Evolutionary conservation across 1,140 invertebrate species (phyloP).

Genomic region (Pseudomyrmex sp.): DNA sequence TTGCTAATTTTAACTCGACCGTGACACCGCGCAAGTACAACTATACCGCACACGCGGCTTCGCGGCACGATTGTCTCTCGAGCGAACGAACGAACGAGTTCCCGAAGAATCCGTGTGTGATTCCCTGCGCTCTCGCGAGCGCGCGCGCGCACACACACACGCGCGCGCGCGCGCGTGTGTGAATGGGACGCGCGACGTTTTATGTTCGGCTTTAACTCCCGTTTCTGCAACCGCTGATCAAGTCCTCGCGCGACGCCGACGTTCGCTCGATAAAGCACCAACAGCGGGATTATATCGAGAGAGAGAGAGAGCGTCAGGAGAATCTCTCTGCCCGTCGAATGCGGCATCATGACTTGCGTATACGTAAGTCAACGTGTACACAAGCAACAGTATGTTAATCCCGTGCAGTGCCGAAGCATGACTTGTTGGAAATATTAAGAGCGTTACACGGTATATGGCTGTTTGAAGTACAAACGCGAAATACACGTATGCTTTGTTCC

Average conservation of each 20-base stretch:
- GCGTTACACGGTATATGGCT: background rate
- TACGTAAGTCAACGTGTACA: background rate
- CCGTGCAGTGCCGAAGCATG: slow-evolving; percentile 5
- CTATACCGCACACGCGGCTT: slow-evolving; percentile 41
- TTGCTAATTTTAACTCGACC: slow-evolving; percentile 82
- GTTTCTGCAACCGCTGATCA: background rate
- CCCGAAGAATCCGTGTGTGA: slow-evolving; percentile 14
- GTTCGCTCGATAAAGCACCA: background rate
- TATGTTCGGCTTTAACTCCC: background rate
- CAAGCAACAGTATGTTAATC: slow-evolving; percentile 38
- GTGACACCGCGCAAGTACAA: slow-evolving; percentile 77
- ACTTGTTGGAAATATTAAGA: slow-evolving; percentile 34
- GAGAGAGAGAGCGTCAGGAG: background rate
- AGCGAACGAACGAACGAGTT: background rate
- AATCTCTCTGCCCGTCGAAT: slow-evolving; percentile 35
- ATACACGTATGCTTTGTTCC: slow-evolving; percentile 25
- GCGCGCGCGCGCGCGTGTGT: too few relatives aligned
- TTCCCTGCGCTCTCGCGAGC: background rate
- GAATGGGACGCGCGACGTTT: background rate
- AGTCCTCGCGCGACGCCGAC: background rate
- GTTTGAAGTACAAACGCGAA: slow-evolving; percentile 23
- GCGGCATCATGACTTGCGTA: slow-evolving; percentile 31
- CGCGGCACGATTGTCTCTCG: slow-evolving; percentile 68
- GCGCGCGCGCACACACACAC: too few relatives aligned
- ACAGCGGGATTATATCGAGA: slow-evolving; percentile 26